phyloP scores from a whole-genome alignment of 2,113 vertebrate genomes.

The Myotis yumanensis region DNA sequence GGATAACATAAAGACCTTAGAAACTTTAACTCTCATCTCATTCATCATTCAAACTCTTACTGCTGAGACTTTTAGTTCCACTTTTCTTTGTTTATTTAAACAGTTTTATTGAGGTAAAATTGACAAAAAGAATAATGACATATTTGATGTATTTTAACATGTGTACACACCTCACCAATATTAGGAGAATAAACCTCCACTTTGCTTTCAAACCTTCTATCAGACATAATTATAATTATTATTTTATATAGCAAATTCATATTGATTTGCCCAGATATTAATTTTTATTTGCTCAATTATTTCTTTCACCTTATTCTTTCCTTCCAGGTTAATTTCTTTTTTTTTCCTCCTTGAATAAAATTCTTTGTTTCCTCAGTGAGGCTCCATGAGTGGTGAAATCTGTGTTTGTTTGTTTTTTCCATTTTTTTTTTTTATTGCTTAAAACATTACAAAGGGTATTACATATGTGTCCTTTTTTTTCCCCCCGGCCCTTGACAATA shows the following conservation, averaged over 20 bases:
- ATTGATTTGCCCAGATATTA: not conserved
- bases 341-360: not conserved
- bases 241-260: not conserved
- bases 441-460: too few species aligned
- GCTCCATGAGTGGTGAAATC: too few species aligned
- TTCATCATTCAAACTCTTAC: not conserved
- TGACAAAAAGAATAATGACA: not conserved
- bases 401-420: too few species aligned
- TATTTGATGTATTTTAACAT: not conserved
- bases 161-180: not conserved
- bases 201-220: not conserved
- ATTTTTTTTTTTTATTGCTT: too few species aligned
- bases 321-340: not conserved
- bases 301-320: not conserved
- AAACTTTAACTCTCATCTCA: not conserved
- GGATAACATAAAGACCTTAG: not conserved
- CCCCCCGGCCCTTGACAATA: too few species aligned
- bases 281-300: not conserved
- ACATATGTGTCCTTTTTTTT: too few species aligned
- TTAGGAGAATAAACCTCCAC: not conserved
- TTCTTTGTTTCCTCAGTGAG: too few species aligned
- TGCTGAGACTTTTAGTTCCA: not conserved
- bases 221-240: not conserved
- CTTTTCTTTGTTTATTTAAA: not conserved
- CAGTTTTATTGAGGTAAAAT: not conserved